Evolutionary conservation across 2,113 vertebrate genomes (phyloP), one percentile per base, ranked within the genome.

Genomic region (Catharus bicknelli): DNA sequence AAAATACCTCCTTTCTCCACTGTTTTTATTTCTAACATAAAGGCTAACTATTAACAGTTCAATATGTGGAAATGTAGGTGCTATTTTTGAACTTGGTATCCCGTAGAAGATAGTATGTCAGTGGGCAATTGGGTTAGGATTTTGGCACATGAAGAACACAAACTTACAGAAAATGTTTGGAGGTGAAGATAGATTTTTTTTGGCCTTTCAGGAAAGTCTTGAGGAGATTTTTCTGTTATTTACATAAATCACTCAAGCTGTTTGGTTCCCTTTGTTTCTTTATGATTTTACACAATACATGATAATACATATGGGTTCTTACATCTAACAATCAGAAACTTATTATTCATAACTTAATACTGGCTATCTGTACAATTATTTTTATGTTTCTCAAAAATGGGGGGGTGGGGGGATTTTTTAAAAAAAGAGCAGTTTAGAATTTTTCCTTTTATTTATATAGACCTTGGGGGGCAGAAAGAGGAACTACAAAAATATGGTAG

Each of bases 241-340:
- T 9, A 40, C 11, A 88, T 57, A 50, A 81, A 75, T 90, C 36
- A 63, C 59, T 30, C 50, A 79, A 87, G 80, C 20, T 84, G 25
- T 67, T 43, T 18, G 62, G 22, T 70, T 94, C 42, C 4, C 69
- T 92, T 94, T 82, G 29, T 51, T 91, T 91, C 55, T 75, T 92
- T 87, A 64, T 55, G 69, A 29, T 95, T 95, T 87, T 90, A 58
- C 27, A 16, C 88, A 83, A 82, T 69, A 89, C 9, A 36, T 83
- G 69, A 96, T 81, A 91, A 97, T 88, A 62, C 43, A 83, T 80
- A 90, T 13, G 38, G 50, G 42, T 61, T 96, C 70, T 95, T 93
- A 92, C 43, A 73, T 95, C 91, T 90, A 58, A 95, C 68, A 94
- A 30, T 74, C 38, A 77, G 86, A 96, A 89, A 72, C 34, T 50